Evolutionary conservation across 2,888 invertebrate genomes (phyloP).

Genomic region (Nyleta sp.): DNA sequence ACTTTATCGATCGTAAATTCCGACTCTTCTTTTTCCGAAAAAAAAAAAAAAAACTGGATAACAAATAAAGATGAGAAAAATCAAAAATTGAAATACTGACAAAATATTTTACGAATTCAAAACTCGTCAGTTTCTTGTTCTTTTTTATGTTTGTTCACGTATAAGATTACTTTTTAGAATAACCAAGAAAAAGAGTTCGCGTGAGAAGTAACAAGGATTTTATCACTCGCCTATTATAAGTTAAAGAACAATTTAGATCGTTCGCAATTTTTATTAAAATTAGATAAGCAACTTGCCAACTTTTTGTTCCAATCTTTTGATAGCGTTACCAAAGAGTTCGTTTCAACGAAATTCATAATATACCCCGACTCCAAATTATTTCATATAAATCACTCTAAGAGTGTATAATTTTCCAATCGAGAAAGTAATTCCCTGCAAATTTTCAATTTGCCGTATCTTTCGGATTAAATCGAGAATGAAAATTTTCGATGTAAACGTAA

Average conservation of each 20-base stretch:
- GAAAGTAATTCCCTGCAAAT: too few species aligned
- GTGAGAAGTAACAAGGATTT: constrained; percentile 20
- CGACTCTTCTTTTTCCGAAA: too few species aligned
- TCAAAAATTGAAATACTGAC: too few species aligned
- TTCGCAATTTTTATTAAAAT: constrained; percentile 10
- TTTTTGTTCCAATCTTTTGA: constrained; percentile 1
- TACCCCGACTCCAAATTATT: neutral
- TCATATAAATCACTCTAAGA: neutral
- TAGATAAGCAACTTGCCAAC: constrained; percentile 2
- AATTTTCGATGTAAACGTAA: too few species aligned
- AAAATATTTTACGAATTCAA: too few species aligned
- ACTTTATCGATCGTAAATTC: too few species aligned
- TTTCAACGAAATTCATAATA: neutral
- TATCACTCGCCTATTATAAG: constrained; percentile 12
- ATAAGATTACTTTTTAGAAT: neutral
- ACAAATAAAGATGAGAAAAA: too few species aligned
- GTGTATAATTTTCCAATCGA: neutral
- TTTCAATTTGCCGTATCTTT: too few species aligned
- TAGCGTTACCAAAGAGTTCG: neutral
- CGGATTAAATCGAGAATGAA: too few species aligned
- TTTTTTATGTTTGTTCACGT: neutral
- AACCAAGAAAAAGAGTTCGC: neutral
- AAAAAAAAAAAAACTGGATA: too few species aligned
- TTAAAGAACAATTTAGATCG: constrained; percentile 14
- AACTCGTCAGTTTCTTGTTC: too few species aligned